Conservation (phyloP, 2,888 invertebrate species). For the Spisula solida region DNA sequence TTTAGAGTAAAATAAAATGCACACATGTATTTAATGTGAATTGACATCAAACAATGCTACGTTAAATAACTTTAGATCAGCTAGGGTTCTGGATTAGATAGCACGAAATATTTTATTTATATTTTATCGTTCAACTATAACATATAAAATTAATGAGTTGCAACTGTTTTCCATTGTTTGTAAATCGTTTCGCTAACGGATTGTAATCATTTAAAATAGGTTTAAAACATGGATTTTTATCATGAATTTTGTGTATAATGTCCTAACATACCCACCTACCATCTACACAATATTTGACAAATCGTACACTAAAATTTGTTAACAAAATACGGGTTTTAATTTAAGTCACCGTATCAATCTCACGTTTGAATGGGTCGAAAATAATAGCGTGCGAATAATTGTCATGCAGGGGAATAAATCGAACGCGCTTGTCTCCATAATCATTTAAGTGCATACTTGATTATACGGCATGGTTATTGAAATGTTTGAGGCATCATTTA, state of each 20-base stretch:
- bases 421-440: conserved; percentile 20
- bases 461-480: conserved; percentile 28
- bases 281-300: neutral
- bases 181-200: neutral
- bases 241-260: neutral
- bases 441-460: conserved; percentile 15
- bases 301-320: neutral
- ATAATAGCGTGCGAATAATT: conserved; percentile 13
- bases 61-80: neutral
- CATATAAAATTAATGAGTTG: conserved; percentile 50
- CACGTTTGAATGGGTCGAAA: conserved; percentile 1
- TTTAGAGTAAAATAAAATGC: neutral
- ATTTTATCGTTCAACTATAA: conserved; percentile 30
- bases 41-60: neutral
- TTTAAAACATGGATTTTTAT: neutral
- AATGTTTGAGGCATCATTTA: conserved; percentile 36
- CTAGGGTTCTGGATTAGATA: neutral
- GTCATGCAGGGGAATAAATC: conserved; percentile 3
- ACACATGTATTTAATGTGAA: conserved; percentile 13
- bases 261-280: neutral
- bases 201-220: neutral
- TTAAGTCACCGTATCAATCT: neutral
- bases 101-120: conserved; percentile 3
- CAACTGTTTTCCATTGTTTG: conserved; percentile 21
- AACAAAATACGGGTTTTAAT: neutral